phyloP scores from a whole-genome alignment of 2,113 vertebrate genomes.

The Corythornis vintsioides region DNA sequence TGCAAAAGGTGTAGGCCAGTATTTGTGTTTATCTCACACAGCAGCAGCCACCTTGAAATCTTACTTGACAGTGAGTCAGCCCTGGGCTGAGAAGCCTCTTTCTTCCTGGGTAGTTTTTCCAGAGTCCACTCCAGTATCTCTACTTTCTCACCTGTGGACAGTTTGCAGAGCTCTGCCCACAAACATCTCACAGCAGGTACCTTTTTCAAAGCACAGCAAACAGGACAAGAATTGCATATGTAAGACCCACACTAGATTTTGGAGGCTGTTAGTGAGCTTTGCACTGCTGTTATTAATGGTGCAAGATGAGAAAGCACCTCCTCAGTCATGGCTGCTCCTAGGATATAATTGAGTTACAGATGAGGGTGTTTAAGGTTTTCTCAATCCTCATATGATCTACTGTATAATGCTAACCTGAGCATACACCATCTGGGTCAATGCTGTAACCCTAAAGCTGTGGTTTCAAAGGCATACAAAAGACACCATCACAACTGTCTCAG shows the following conservation, averaged over 20 bases:
- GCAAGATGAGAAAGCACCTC: not conserved
- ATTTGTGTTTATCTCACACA: not conserved
- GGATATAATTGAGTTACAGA: not conserved
- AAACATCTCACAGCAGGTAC: not conserved
- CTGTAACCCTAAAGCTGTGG: not conserved
- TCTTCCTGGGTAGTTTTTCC: not conserved
- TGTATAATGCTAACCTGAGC: not conserved
- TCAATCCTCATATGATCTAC: not conserved
- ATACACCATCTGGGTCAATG: too few relatives aligned
- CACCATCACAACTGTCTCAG: not conserved
- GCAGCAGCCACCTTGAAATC: not conserved
- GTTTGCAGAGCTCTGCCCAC: not conserved
- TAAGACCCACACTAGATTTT: not conserved
- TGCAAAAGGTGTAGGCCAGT: not conserved
- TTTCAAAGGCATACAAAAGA: not conserved
- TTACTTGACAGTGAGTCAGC: not conserved
- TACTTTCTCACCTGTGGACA: not conserved
- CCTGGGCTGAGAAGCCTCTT: not conserved
- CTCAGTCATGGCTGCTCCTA: not conserved
- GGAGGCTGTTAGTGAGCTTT: not conserved
- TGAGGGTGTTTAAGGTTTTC: not conserved
- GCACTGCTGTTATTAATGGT: not conserved
- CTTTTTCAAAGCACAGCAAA: not conserved
- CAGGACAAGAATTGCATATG: not conserved
- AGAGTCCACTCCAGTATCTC: not conserved